Evolutionary conservation across 2,888 invertebrate species (phyloP), one percentile per base, ranked within the genome.

Genomic region (Scrobipalpa atriplicella): DNA sequence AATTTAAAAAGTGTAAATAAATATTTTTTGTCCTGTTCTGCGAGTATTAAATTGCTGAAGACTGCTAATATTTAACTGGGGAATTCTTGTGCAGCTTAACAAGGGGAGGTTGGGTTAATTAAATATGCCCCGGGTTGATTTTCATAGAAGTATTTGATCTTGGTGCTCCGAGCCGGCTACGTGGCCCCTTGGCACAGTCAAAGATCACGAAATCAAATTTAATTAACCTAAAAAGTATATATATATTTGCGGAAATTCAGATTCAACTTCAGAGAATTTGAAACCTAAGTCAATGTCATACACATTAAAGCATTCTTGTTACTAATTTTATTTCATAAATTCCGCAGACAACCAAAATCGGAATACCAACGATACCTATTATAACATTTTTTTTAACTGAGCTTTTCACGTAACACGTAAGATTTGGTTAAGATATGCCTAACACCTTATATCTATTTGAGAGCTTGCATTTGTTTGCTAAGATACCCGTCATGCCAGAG

Each of bases 131-230:
- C 76, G 86, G 86, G 85, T 89, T 88, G 85, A 89, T 89, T 92
- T 91, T 90, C 88, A 84, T 87, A 86, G 87, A 91, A 92, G 91
- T 89, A 90, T 91, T 91, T 89, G 90, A 90, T 89, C 85, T 87
- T 83, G 75, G 81, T 77, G 2, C 82, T 83, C 78, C 80, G 77
- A 83, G 80, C 75, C 83, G 81, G 81, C 86, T 84, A 84, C 81
- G 75, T 77, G 73, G 80, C 85, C 11, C 11, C 54, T 11, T 11
- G 77, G 87, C 87, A 86, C 86, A 81, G 85, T 83, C 78, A 74
- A 77, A 81, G 79, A 86, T 84, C 75, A 75, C 80, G 74, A 80
- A 81, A 78, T 86, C 79, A 38, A 79, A 81, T 87, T 85, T 83
- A 78, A 84, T 86, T 88, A 85, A 58, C 16, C n/a, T 29, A 16